Base-by-base conservation (phyloP, 23 tunicate genomes). In the Corella eumyota region DNA sequence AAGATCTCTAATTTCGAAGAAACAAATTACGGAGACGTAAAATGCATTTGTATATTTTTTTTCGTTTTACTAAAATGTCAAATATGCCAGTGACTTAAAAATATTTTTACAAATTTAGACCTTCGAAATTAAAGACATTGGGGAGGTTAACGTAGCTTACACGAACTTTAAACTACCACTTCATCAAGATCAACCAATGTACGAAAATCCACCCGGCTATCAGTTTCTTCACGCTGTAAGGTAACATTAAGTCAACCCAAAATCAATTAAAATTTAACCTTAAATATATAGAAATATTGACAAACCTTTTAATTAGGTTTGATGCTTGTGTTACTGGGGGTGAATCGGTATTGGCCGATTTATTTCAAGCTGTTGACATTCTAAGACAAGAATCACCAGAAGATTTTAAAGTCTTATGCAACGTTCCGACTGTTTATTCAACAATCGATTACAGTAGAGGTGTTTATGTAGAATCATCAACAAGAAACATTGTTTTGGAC, bases 311-410 rank as follows among this genome's bases (percentile, higher is more conserved):
- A 20, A 2, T 36, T 24, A 80, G 90, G 57, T 81, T 81, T 59
- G 90, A 81, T 56, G 38, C 54, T n/a, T 58, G 61, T 28, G 64
- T 81, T 55, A 66, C 71, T 28, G 90, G 90, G 7, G 90, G 90
- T 0, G 74, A 72, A 44, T 81, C 90, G 5, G 50, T 30, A 21
- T 25, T 81, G 4, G 79, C 72, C 25, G 90, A 81, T 40, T 4
- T 73, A 38, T 81, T 81, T 66, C 63, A 72, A 47, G 90, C 68
- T 6, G 90, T 61, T 32, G 90, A 81, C 34, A 29, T 81, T 20
- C 30, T 81, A 2, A 57, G 73, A 32, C 23, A 65, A 2, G 90
- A 81, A 65, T 65, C 64, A 36, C 74, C 90, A 34, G 79, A 72
- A 35, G 74, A 81, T 45, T 81, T 81, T 50, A 45, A 65, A 23